Percentiles rank a stretch among this genome's conserved stretches.
Evolutionary conservation across 2,888 invertebrate genomes (phyloP).

Genomic region (Stenichneumon culpator): DNA sequence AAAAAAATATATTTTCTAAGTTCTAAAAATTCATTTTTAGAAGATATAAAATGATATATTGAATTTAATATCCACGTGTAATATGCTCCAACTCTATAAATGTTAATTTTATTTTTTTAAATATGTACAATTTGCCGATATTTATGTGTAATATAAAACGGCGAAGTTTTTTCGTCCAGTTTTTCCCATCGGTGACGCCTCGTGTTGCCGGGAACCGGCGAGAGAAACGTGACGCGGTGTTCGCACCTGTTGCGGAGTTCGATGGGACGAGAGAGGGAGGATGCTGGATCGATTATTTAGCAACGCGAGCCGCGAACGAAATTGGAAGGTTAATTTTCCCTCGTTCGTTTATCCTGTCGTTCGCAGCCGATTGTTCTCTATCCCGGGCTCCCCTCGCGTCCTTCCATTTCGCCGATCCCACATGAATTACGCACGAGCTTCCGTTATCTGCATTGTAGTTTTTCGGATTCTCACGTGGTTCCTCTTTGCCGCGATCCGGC

Average conservation of each 20-base stretch:
- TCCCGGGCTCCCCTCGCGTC: background rate
- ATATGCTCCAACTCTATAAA: background rate
- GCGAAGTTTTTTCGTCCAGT: background rate
- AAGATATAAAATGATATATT: background rate
- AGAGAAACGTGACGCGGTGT: conserved; percentile 45
- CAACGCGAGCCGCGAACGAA: conserved; percentile 80
- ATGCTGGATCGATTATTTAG: conserved; percentile 81
- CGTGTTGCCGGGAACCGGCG: conserved; percentile 43
- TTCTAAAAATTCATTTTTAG: background rate
- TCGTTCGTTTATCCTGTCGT: conserved; percentile 79
- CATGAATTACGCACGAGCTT: background rate
- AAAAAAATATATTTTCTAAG: too few relatives aligned
- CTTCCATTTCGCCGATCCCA: conserved; percentile 3
- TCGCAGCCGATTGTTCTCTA: conserved; percentile 56
- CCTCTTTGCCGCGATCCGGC: background rate
- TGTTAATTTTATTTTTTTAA: background rate
- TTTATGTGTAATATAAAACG: background rate
- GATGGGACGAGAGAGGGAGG: conserved; percentile 22
- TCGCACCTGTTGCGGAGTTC: conserved; percentile 66
- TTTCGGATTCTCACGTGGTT: conserved; percentile 16
- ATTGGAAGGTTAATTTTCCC: conserved; percentile 81
- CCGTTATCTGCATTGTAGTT: background rate
- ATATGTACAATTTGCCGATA: background rate
- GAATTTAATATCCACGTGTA: too few relatives aligned
- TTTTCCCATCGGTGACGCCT: background rate